Percentiles rank a stretch among this genome's conserved stretches.
Evolutionary conservation across 2,888 invertebrate species (phyloP).

Genomic region (Ectropis crepuscularia): DNA sequence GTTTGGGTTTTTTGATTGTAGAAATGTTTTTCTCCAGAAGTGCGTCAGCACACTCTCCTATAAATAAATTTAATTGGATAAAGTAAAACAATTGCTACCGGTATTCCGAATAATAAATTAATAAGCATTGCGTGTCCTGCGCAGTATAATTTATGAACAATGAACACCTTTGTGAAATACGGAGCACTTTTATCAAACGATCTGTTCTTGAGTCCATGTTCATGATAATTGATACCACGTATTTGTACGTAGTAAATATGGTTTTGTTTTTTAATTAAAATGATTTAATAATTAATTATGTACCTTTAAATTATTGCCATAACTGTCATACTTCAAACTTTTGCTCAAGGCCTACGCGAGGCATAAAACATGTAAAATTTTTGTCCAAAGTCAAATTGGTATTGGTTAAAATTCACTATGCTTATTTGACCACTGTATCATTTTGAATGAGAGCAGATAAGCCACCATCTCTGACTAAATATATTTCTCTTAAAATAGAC

Average conservation of each 20-base stretch:
- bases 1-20: neutral
- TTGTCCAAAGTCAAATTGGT: too few relatives aligned
- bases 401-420: too few relatives aligned
- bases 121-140: conserved; percentile 19
- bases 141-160: conserved; percentile 12
- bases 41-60: neutral
- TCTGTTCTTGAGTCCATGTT: conserved; percentile 1
- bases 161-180: conserved; percentile 19
- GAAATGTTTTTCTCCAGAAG: too few relatives aligned
- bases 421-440: too few relatives aligned
- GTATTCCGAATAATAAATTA: conserved; percentile 20
- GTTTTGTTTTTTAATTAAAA: neutral
- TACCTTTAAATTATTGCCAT: too few relatives aligned
- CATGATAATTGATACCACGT: conserved; percentile 13
- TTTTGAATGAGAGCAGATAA: too few relatives aligned
- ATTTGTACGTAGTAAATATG: conserved; percentile 2
- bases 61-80: conserved; percentile 2
- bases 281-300: too few relatives aligned
- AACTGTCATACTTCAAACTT: too few relatives aligned
- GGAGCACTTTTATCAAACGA: conserved; percentile 25
- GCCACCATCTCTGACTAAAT: too few relatives aligned
- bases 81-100: conserved; percentile 30
- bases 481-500: too few relatives aligned
- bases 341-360: too few relatives aligned
- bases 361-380: too few relatives aligned